Evolutionary conservation across 2,888 invertebrate genomes (phyloP), one percentile per base, ranked within the genome.

Genomic region (Calliphora vomitoria): DNA sequence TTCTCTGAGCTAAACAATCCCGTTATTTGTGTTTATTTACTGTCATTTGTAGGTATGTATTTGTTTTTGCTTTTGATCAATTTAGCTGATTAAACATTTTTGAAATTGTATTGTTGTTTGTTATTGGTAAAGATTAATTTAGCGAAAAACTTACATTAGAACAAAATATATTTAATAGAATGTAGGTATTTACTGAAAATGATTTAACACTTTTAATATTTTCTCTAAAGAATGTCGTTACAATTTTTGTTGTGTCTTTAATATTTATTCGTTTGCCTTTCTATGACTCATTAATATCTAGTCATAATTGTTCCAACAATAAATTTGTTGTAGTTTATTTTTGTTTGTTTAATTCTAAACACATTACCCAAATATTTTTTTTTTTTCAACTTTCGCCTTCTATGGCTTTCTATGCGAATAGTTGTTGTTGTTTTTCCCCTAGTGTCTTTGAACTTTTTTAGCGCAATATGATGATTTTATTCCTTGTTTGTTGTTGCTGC

Each of bases 341-440:
- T 35, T 35, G 44, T 25, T 35, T 25, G 13, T 38, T 35, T 74
- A 60, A 74, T 58, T 72, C 60, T 41, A 8, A 72, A 15, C 20
- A 74, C 20, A 74, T 44, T 74, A n/a, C 31, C n/a, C 50, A 62
- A 75, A 75, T 13, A 15, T 15, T 35, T n/a, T 6, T 25, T 6
- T 25, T 74, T 38, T 20, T 47, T 60, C 11, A 82, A 86, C 69
- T 83, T 86, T 86, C 82, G 79, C 71, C 69, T 83, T 83, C 79
- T 75, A 58, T 86, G 25, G 60, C 41, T 62, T 76, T 79, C 8
- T 66, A 35, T 55, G 8, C 10, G 47, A 72, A 8, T 38, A 50
- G n/a, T 66, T 72, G 11, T 53, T 55, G 6, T 81, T 69, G 4
- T 41, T 68, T 20, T 58, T 11, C 50, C 60, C 60, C 8, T 82